phyloP scores from a whole-genome alignment of 2,797 vertebrate genomes.

The Rachycentron canadum region DNA sequence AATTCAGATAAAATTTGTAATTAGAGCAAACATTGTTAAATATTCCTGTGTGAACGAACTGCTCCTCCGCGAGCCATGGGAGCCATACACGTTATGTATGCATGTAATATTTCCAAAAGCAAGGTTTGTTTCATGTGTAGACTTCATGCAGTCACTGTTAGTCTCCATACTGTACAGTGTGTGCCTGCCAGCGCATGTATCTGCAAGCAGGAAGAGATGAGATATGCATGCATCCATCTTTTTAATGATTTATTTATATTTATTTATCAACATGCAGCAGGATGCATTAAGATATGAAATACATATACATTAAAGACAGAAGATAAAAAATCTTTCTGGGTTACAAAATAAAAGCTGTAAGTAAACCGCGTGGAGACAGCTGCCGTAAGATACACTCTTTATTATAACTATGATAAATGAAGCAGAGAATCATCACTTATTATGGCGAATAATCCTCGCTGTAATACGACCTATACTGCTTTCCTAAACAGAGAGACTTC shows the following conservation, averaged over 20 bases:
- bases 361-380: not conserved
- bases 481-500: not conserved
- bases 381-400: not conserved
- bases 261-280: not conserved
- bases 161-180: not conserved
- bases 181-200: not conserved
- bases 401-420: not conserved
- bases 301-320: not conserved
- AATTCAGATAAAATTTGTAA: not conserved
- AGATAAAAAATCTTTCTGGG: not conserved
- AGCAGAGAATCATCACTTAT: not conserved
- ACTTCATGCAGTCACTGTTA: not conserved
- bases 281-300: not conserved
- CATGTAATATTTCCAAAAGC: not conserved
- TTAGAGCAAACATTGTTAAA: not conserved
- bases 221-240: not conserved
- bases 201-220: too few relatives aligned
- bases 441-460: not conserved
- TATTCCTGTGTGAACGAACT: not conserved
- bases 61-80: not conserved
- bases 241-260: not conserved
- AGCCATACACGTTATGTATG: not conserved
- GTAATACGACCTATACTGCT: not conserved
- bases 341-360: not conserved
- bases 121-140: not conserved